Percentiles rank a stretch among this genome's conserved stretches.
Conservation (phyloP, 2,888 invertebrate species). For the Polydrusus tereticollis region DNA sequence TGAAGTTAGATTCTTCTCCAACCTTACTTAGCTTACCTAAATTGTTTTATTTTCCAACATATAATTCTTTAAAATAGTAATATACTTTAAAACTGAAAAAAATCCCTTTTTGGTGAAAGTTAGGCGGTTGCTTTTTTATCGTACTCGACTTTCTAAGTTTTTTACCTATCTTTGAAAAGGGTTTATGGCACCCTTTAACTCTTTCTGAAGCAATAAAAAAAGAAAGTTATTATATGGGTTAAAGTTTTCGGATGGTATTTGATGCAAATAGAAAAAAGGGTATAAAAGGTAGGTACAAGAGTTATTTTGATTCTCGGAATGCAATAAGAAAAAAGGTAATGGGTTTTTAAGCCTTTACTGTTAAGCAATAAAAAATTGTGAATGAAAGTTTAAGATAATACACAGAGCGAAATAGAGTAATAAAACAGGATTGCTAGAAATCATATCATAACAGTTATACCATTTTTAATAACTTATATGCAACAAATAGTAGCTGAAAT, state of each 20-base stretch:
- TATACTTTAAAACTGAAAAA: too few species aligned
- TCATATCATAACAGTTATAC: too few species aligned
- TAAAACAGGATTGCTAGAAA: too few species aligned
- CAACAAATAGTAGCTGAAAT: too few species aligned
- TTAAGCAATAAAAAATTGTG: background rate
- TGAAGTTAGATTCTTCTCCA: too few species aligned
- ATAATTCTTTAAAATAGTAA: too few species aligned
- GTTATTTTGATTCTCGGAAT: background rate
- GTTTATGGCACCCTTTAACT: conserved; percentile 15
- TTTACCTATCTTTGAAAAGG: conserved; percentile 18
- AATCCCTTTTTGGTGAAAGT: conserved; percentile 17
- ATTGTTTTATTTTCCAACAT: too few species aligned
- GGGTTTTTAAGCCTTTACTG: background rate
- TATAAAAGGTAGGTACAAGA: background rate
- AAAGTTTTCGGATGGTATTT: background rate
- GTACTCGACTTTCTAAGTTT: conserved; percentile 13
- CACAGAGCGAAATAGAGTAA: too few species aligned
- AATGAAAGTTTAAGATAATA: background rate
- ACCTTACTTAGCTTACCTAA: too few species aligned
- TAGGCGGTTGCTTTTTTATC: background rate
- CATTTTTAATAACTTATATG: too few species aligned
- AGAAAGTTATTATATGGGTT: conserved; percentile 38
- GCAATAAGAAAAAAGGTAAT: background rate
- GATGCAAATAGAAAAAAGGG: conserved; percentile 13
- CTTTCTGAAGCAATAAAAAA: conserved; percentile 54